Percentiles rank a stretch among this genome's conserved stretches.
Evolutionary conservation across 2,888 invertebrate species (phyloP).

Genomic region (Athrips mouffetella): DNA sequence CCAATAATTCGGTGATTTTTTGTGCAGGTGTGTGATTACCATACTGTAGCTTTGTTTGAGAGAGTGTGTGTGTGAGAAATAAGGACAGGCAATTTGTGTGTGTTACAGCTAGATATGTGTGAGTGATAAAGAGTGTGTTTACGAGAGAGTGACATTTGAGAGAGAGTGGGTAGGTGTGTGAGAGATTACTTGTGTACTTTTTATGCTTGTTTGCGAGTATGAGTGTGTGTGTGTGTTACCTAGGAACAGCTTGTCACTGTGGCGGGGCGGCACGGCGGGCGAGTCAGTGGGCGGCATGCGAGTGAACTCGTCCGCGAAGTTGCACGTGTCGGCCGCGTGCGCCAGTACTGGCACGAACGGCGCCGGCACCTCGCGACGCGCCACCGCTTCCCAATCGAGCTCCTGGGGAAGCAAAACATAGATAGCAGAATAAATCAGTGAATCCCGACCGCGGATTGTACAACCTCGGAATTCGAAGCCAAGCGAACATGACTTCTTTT

Average conservation of each 20-base stretch:
- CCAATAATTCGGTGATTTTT: too few relatives aligned
- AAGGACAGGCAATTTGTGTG: too few relatives aligned
- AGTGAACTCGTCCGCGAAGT: constrained; percentile 98
- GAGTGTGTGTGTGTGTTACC: constrained; percentile 76
- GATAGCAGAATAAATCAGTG: too few relatives aligned
- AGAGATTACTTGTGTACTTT: too few relatives aligned
- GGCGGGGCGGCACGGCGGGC: constrained; percentile 91
- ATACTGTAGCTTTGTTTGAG: too few relatives aligned
- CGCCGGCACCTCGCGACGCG: constrained; percentile 86
- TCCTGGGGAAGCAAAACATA: constrained; percentile 53
- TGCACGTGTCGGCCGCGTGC: constrained; percentile 94
- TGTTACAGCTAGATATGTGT: too few relatives aligned
- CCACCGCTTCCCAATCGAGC: constrained; percentile 90
- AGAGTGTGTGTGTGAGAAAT: too few relatives aligned
- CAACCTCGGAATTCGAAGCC: not conserved
- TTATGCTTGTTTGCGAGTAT: too few relatives aligned
- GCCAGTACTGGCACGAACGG: constrained; percentile 94
- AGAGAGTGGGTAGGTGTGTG: too few relatives aligned
- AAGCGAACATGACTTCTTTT: not conserved
- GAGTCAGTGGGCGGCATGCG: constrained; percentile 94
- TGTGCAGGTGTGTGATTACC: too few relatives aligned
- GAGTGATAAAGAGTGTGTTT: too few relatives aligned
- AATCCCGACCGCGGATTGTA: not conserved
- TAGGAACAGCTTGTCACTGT: constrained; percentile 91
- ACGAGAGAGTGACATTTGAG: too few relatives aligned